A percentile compares a stretch with the other conserved stretches of the same genome.
Conservation (phyloP, 2,113 vertebrate genomes). For the Pachypanchax playfairii region DNA sequence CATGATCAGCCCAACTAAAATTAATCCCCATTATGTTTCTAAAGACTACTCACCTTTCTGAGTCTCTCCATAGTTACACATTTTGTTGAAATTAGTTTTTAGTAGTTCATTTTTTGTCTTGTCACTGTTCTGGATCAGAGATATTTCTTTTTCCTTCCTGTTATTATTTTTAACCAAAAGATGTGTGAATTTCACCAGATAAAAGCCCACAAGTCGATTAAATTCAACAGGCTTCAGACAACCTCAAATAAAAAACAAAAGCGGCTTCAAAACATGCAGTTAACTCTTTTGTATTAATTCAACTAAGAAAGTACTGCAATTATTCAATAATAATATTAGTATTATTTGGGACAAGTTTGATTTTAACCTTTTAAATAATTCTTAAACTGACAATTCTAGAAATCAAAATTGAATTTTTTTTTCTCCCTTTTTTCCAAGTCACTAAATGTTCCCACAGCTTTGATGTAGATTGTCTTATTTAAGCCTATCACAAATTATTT, state of each 20-base stretch:
- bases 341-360: not conserved
- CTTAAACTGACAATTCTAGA: not conserved
- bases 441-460: not conserved
- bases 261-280: not conserved
- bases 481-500: no score
- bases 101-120: not conserved
- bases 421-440: no score
- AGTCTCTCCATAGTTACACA: not conserved
- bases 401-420: not conserved
- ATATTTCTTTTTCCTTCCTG: no score
- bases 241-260: not conserved
- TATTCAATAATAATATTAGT: not conserved
- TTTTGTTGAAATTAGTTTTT: not conserved
- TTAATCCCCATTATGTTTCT: not conserved
- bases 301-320: not conserved
- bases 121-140: no score
- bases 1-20: conserved; percentile 31
- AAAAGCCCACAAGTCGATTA: no score
- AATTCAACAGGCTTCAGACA: no score
- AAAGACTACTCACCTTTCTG: not conserved
- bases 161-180: no score
- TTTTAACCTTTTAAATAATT: not conserved
- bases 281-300: not conserved
- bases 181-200: not conserved
- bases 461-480: no score